A percentile compares a stretch with the other conserved stretches of the same genome.
Evolutionary conservation across 2,113 vertebrate species (phyloP).

Genomic region (Ondatra zibethicus): DNA sequence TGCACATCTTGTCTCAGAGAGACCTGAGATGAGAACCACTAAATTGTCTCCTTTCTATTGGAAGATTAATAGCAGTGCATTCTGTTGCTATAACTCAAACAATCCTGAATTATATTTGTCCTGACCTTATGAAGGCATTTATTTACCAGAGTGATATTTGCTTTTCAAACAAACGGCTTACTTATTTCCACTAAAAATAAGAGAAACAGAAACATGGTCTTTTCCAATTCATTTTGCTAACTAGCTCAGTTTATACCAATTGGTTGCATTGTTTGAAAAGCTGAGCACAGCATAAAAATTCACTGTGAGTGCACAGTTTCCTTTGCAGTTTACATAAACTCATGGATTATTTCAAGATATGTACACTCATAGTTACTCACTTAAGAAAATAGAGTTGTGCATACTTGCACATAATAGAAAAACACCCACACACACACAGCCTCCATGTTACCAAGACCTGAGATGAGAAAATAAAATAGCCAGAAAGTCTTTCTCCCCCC

Average conservation of each 20-base stretch:
- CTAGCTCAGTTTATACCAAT: neutral
- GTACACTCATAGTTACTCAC: slow-evolving; percentile 75
- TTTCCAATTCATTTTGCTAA: neutral
- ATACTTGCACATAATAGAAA: slow-evolving; percentile 63
- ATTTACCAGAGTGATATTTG: neutral
- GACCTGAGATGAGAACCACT: neutral
- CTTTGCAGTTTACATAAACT: slow-evolving; percentile 54
- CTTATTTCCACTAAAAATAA: slow-evolving; percentile 31
- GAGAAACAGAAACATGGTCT: neutral
- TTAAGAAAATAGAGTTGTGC: slow-evolving; percentile 56
- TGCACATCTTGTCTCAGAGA: neutral
- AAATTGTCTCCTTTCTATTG: neutral
- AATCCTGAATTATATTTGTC: slow-evolving; percentile 42
- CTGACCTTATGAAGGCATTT: neutral
- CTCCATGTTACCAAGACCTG: slow-evolving; percentile 63
- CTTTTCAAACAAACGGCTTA: slow-evolving; percentile 15
- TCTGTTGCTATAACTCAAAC: neutral
- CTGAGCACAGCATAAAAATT: neutral
- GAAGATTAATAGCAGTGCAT: slow-evolving; percentile 42
- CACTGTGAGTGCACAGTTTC: slow-evolving; percentile 49
- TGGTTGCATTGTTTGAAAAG: slow-evolving; percentile 51
- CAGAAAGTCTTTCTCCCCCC: slow-evolving; percentile 54
- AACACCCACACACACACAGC: slow-evolving; percentile 69
- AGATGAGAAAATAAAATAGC: slow-evolving; percentile 71
- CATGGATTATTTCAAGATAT: slow-evolving; percentile 54